phyloP scores from a whole-genome alignment of 2,113 vertebrate species.

The Sciurus niger region DNA sequence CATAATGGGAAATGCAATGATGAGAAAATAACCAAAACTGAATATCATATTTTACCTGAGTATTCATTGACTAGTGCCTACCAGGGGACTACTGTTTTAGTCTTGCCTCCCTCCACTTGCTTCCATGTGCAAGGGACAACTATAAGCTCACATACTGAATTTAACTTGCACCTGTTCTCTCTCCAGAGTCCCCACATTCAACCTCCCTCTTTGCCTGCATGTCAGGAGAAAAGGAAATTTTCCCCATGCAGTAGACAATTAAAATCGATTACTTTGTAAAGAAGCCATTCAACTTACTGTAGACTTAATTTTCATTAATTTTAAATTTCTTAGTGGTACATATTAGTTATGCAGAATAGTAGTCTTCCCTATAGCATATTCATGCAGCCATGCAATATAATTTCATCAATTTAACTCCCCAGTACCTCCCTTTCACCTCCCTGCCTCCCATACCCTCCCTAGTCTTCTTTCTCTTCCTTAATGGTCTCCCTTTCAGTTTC shows the following conservation, averaged over 20 bases:
- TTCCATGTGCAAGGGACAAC: not conserved
- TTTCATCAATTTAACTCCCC: too few relatives aligned
- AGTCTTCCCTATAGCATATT: too few relatives aligned
- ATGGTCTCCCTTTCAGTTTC: too few relatives aligned
- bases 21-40: not conserved
- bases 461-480: too few relatives aligned
- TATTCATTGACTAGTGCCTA: not conserved
- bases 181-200: not conserved
- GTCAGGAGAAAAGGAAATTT: not conserved
- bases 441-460: too few relatives aligned
- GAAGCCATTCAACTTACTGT: not conserved
- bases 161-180: not conserved
- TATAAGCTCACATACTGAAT: not conserved
- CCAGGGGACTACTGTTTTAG: not conserved
- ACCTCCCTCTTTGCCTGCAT: not conserved
- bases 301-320: too few relatives aligned
- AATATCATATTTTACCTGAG: not conserved
- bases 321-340: too few relatives aligned
- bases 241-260: not conserved
- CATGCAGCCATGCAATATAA: too few relatives aligned
- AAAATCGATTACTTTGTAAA: not conserved
- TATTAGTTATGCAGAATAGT: too few relatives aligned
- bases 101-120: not conserved
- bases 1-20: not conserved
- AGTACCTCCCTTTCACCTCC: too few relatives aligned